Percentiles rank a stretch among this genome's conserved stretches.
These are phyloP conservation scores for Sinocyclocheilus rhinocerous DNA, from an alignment of 2,113 vertebrate species.

Conservation along the genomic window DNA sequence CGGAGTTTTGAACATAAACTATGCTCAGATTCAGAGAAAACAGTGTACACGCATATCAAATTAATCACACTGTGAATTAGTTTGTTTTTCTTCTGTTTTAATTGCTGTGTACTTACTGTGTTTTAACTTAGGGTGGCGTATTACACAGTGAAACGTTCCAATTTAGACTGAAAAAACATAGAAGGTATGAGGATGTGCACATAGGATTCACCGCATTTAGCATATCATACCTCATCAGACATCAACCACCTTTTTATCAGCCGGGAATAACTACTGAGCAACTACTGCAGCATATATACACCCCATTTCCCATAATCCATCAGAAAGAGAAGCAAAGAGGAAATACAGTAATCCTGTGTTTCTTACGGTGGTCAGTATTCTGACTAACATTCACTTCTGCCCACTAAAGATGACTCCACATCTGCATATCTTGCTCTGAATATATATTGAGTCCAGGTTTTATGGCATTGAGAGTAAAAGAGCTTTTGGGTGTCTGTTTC, in stretches of 20 bases:
- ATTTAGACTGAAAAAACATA: background rate
- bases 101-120: background rate
- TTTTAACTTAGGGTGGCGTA: background rate
- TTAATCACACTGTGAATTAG: background rate
- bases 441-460: slow-evolving; percentile 32
- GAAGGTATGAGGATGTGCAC: slow-evolving; percentile 8
- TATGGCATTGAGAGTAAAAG: slow-evolving; percentile 46
- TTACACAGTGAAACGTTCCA: background rate
- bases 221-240: background rate
- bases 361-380: background rate
- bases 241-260: background rate
- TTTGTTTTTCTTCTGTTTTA: background rate
- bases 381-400: slow-evolving; percentile 16
- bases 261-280: background rate
- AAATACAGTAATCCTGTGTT: slow-evolving; percentile 26
- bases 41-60: background rate
- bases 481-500: slow-evolving; percentile 1
- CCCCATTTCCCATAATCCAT: slow-evolving; percentile 52
- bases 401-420: slow-evolving; percentile 25
- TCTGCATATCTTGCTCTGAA: slow-evolving; percentile 28
- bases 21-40: background rate
- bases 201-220: background rate
- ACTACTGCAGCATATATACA: slow-evolving; percentile 25
- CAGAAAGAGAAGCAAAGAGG: background rate
- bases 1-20: background rate